These are phyloP conservation scores for Volucella zonaria DNA, from an alignment of 2,888 invertebrate genomes.

Conservation along the genomic window DNA sequence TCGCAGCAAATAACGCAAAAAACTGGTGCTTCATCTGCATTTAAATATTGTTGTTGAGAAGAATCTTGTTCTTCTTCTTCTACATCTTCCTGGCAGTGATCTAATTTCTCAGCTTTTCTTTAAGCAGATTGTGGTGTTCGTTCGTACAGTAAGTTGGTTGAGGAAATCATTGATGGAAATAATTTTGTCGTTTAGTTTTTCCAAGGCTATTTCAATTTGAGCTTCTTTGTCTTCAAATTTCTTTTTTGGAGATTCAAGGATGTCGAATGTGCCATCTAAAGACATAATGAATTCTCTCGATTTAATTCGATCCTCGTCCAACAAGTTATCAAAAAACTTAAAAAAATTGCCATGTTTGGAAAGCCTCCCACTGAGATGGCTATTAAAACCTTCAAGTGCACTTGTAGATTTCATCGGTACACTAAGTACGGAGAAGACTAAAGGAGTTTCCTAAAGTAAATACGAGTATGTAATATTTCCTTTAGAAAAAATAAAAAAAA, in stretches of 20 bases:
- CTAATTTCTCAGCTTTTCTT: slow-evolving; percentile 14
- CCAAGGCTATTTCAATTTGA: slow-evolving; percentile 15
- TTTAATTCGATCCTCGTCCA: slow-evolving; percentile 28
- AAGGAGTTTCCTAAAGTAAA: slow-evolving; percentile 33
- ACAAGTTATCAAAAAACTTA: slow-evolving; percentile 28
- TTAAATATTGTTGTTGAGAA: slow-evolving; percentile 23
- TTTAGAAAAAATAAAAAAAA: too few relatives aligned
- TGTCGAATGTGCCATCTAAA: slow-evolving; percentile 38
- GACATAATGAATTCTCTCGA: slow-evolving; percentile 19
- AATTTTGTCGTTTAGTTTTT: not conserved
- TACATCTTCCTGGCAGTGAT: slow-evolving; percentile 8
- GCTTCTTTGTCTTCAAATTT: slow-evolving; percentile 24
- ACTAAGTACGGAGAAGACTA: slow-evolving; percentile 14
- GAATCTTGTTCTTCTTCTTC: slow-evolving; percentile 21
- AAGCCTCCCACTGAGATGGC: slow-evolving; percentile 17
- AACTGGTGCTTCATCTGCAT: slow-evolving; percentile 27
- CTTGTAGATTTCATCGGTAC: slow-evolving; percentile 30
- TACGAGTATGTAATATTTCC: not conserved
- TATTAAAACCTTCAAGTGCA: slow-evolving; percentile 13
- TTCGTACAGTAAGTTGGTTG: slow-evolving; percentile 35
- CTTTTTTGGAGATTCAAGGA: slow-evolving; percentile 17
- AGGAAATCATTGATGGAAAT: slow-evolving; percentile 9
- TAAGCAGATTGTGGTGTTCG: slow-evolving; percentile 7
- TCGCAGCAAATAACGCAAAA: slow-evolving; percentile 37
- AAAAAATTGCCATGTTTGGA: slow-evolving; percentile 19